phyloP scores from a whole-genome alignment of 1,140 invertebrate species.

The Drosophila ogumai region DNA sequence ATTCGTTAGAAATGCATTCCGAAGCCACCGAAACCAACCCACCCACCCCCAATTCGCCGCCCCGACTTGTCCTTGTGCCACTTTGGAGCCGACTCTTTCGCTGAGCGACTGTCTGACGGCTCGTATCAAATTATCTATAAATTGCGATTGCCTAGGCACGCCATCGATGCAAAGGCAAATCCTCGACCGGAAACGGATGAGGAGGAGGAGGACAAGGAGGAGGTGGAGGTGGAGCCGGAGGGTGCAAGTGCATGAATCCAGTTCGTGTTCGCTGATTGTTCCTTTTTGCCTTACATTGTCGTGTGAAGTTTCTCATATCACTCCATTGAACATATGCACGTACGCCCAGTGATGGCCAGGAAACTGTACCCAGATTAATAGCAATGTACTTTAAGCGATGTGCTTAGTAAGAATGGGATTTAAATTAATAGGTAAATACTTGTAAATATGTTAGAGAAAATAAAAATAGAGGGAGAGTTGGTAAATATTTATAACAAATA shows the following conservation, averaged over 20 bases:
- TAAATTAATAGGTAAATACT: neutral
- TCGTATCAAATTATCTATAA: slow-evolving; percentile 80
- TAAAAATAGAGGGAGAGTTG: too few species aligned
- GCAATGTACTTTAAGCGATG: slow-evolving; percentile 1
- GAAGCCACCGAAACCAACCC: slow-evolving; percentile 16
- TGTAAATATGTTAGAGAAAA: too few species aligned
- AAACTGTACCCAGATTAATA: slow-evolving; percentile 9
- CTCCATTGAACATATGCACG: slow-evolving; percentile 47
- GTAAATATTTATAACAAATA: too few species aligned
- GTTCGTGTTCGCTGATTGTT: slow-evolving; percentile 58
- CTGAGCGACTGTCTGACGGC: slow-evolving; percentile 57
- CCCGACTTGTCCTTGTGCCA: slow-evolving; percentile 71
- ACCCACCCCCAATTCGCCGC: neutral
- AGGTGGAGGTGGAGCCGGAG: neutral
- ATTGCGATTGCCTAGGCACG: slow-evolving; percentile 70
- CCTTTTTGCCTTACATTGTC: slow-evolving; percentile 50
- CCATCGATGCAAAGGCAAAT: slow-evolving; percentile 52
- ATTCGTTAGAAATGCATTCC: slow-evolving; percentile 73
- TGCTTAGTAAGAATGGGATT: neutral
- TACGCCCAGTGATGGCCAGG: slow-evolving; percentile 17
- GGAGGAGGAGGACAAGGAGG: neutral
- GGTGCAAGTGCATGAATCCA: slow-evolving; percentile 18
- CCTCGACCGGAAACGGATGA: slow-evolving; percentile 7
- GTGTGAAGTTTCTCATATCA: slow-evolving; percentile 76
- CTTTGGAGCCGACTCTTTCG: slow-evolving; percentile 46